A percentile compares a stretch with the other conserved stretches of the same genome.
phyloP scores from a whole-genome alignment of 2,888 invertebrate species.

The Dasypogon diadema region DNA sequence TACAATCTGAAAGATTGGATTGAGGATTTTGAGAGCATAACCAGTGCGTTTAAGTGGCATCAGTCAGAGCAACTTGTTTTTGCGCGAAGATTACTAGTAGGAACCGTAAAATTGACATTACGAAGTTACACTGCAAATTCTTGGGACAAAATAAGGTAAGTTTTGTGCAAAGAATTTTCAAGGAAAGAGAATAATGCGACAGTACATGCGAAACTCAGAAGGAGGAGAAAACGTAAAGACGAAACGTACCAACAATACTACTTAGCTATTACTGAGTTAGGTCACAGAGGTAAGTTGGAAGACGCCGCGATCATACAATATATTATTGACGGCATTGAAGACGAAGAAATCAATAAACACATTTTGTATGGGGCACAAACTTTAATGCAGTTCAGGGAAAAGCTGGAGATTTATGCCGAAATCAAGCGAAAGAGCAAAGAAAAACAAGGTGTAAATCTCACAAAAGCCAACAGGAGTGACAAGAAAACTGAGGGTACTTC shows the following conservation, averaged over 20 bases:
- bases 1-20: constrained; percentile 36
- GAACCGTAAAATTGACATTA: constrained; percentile 51
- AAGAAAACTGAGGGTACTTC: neutral
- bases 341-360: constrained; percentile 54
- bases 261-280: constrained; percentile 64
- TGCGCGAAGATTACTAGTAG: constrained; percentile 54
- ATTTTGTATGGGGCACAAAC: constrained; percentile 54
- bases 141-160: constrained; percentile 36
- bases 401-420: constrained; percentile 52
- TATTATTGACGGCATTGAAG: constrained; percentile 64
- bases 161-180: constrained; percentile 52
- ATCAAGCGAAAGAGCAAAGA: neutral
- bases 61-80: constrained; percentile 49
- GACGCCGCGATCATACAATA: constrained; percentile 63
- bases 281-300: constrained; percentile 62
- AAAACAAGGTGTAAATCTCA: neutral
- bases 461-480: neutral
- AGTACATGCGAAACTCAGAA: constrained; percentile 51
- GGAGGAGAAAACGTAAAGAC: constrained; percentile 60
- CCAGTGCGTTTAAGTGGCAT: constrained; percentile 12
- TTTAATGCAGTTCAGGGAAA: constrained; percentile 55
- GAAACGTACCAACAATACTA: constrained; percentile 64
- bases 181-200: constrained; percentile 45
- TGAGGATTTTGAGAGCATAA: constrained; percentile 30
- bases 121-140: constrained; percentile 49